A percentile compares a stretch with the other conserved stretches of the same genome.
phyloP scores from a whole-genome alignment of 2,888 invertebrate species.

The Eristalis tenax region DNA sequence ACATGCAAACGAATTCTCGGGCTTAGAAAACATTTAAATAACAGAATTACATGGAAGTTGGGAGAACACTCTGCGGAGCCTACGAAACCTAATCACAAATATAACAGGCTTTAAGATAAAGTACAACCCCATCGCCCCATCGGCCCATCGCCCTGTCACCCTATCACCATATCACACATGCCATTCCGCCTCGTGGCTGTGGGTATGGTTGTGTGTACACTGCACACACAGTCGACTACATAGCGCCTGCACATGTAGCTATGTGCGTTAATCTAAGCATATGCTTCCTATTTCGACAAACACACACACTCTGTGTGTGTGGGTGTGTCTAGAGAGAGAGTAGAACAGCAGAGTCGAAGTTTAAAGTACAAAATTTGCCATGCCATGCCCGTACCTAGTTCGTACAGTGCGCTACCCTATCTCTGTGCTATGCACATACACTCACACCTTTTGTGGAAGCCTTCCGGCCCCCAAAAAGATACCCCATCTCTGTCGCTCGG shows the following conservation, averaged over 20 bases:
- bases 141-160: slow-evolving; percentile 6
- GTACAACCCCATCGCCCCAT: slow-evolving; percentile 59
- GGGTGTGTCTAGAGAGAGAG: neutral
- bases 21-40: slow-evolving; percentile 67
- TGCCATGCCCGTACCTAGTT: slow-evolving; percentile 22
- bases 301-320: neutral
- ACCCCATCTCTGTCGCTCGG: slow-evolving; percentile 28
- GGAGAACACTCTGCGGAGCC: slow-evolving; percentile 20
- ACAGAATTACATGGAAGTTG: slow-evolving; percentile 57
- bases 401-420: slow-evolving; percentile 21
- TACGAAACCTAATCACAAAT: slow-evolving; percentile 64
- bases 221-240: slow-evolving; percentile 40
- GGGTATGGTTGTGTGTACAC: neutral
- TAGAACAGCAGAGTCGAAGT: slow-evolving; percentile 38
- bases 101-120: slow-evolving; percentile 70
- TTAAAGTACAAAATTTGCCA: slow-evolving; percentile 69
- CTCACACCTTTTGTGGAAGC: slow-evolving; percentile 42
- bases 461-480: slow-evolving; percentile 67
- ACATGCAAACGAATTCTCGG: slow-evolving; percentile 65
- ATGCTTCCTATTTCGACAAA: slow-evolving; percentile 68
- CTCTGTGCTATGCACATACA: slow-evolving; percentile 33
- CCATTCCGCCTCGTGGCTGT: neutral
- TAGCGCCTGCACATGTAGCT: slow-evolving; percentile 31
- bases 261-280: slow-evolving; percentile 72
- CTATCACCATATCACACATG: slow-evolving; percentile 17